A percentile compares a stretch with the other conserved stretches of the same genome.
phyloP scores from a whole-genome alignment of 2,113 vertebrate species.

The Takifugu flavidus region DNA sequence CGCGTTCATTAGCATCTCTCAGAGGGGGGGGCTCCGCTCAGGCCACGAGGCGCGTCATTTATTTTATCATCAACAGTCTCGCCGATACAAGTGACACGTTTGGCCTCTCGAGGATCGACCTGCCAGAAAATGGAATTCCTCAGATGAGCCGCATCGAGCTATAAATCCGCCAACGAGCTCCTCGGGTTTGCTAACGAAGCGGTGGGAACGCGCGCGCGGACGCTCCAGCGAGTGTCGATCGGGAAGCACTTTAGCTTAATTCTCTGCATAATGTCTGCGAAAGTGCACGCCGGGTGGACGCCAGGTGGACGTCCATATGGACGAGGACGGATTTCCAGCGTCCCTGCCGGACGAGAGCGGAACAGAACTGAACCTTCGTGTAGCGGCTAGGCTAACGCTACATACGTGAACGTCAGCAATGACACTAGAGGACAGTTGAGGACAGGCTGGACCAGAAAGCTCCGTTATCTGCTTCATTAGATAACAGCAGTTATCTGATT shows the following conservation, averaged over 20 bases:
- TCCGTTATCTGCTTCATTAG: too few relatives aligned
- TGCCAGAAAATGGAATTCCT: conserved; percentile 17
- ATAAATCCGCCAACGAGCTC: conserved; percentile 23
- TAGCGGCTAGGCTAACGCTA: too few relatives aligned
- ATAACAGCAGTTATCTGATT: too few relatives aligned
- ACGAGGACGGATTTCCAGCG: not conserved
- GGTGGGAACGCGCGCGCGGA: conserved; percentile 20
- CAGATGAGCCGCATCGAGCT: conserved; percentile 15
- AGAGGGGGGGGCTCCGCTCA: conserved; percentile 22
- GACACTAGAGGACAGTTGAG: too few relatives aligned
- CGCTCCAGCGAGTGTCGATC: conserved; percentile 19
- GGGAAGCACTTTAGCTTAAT: conserved; percentile 21
- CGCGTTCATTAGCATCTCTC: too few relatives aligned
- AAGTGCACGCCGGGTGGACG: too few relatives aligned
- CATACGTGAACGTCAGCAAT: too few relatives aligned
- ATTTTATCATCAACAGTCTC: conserved; percentile 22
- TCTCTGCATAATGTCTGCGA: conserved; percentile 11
- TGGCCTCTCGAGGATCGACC: conserved; percentile 32
- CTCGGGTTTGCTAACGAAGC: conserved; percentile 18
- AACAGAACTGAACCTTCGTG: too few relatives aligned
- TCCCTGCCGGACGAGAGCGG: not conserved
- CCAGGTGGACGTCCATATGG: conserved; percentile 1
- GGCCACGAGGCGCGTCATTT: conserved; percentile 10
- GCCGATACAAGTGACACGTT: conserved; percentile 17
- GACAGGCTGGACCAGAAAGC: too few relatives aligned